These are phyloP conservation scores for Antennarius striatus DNA, from an alignment of 2,113 vertebrate genomes.

Conservation along the genomic window DNA sequence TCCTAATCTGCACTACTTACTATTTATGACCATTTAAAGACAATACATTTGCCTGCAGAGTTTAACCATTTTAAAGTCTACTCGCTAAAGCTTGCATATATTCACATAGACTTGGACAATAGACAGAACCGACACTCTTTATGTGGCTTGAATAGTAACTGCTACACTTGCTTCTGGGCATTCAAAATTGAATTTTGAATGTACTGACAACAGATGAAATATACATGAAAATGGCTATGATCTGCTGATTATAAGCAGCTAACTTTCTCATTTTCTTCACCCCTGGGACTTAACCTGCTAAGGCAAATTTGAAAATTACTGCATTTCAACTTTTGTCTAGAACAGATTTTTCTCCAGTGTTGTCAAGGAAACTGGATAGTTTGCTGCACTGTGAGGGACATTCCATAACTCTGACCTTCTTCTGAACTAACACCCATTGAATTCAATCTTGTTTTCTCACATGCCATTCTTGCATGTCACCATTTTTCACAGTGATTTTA, in stretches of 20 bases:
- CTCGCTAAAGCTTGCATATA: conserved; percentile 7
- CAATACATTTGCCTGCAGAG: conserved; percentile 21
- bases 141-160: conserved; percentile 15
- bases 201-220: conserved; percentile 6
- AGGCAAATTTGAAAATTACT: conserved; percentile 33
- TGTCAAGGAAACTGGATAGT: conserved; percentile 62
- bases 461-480: conserved; percentile 77
- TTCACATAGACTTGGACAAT: conserved; percentile 6
- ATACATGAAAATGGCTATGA: conserved; percentile 49
- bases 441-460: conserved; percentile 71
- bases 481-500: conserved; percentile 66
- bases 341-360: conserved; percentile 35
- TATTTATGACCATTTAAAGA: conserved; percentile 13
- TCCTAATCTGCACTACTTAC: no score
- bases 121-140: not conserved
- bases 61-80: conserved; percentile 26
- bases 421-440: conserved; percentile 80
- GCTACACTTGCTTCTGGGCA: conserved; percentile 11
- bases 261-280: conserved; percentile 38
- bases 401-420: conserved; percentile 55
- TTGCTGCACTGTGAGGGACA: conserved; percentile 62
- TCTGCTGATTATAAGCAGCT: conserved; percentile 56
- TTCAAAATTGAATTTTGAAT: conserved; percentile 12
- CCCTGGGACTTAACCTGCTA: conserved; percentile 25
- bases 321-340: conserved; percentile 20